These are phyloP conservation scores for Elmis aenea DNA, from an alignment of 2,888 invertebrate species.

Conservation along the genomic window DNA sequence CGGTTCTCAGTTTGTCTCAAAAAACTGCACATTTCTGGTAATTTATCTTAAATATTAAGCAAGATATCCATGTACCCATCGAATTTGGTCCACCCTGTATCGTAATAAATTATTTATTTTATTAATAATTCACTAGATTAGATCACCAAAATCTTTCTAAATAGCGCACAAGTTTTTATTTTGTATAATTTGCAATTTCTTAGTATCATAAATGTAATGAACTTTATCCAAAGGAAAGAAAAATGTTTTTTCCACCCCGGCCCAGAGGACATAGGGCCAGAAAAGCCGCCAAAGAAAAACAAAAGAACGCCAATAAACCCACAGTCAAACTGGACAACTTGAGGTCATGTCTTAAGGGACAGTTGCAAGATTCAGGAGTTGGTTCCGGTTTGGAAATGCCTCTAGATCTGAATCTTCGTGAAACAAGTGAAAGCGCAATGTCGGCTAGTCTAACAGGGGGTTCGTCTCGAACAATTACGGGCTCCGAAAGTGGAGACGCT, in stretches of 20 bases:
- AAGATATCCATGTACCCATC: too few species aligned
- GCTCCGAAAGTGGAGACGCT: background rate
- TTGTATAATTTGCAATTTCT: too few species aligned
- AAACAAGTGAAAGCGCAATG: conserved; percentile 24
- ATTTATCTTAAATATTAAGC: too few species aligned
- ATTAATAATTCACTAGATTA: too few species aligned
- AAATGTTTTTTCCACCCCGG: conserved; percentile 63
- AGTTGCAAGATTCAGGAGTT: conserved; percentile 44
- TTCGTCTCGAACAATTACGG: background rate
- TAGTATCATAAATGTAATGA: too few species aligned
- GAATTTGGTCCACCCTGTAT: too few species aligned
- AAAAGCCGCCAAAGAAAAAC: conserved; percentile 25
- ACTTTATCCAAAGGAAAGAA: too few species aligned
- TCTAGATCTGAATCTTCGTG: conserved; percentile 34
- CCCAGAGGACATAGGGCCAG: conserved; percentile 46
- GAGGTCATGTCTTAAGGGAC: conserved; percentile 38
- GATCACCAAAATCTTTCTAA: too few species aligned
- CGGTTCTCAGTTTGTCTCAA: too few species aligned
- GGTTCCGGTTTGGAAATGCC: conserved; percentile 43
- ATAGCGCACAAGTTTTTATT: too few species aligned
- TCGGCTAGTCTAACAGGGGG: conserved; percentile 1
- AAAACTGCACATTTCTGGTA: too few species aligned
- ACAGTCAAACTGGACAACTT: conserved; percentile 39
- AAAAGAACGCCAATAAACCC: conserved; percentile 10
- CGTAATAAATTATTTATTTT: too few species aligned